These are phyloP conservation scores for Caenorhabditis sulstoni DNA, from an alignment of 2,888 invertebrate species.

Conservation along the genomic window DNA sequence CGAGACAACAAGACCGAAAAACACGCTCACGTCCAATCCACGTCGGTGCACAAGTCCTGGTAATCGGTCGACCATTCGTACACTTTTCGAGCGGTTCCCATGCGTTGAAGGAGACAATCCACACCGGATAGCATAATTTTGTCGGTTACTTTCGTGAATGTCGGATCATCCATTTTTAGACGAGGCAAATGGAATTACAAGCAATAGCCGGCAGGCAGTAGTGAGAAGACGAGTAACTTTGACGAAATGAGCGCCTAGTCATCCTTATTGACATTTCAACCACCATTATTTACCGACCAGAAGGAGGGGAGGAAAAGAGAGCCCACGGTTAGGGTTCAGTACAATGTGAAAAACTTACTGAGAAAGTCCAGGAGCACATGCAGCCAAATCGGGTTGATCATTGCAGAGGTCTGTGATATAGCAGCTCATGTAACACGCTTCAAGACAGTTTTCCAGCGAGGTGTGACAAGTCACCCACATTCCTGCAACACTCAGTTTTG, in stretches of 20 bases:
- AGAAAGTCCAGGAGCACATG: constrained; percentile 68
- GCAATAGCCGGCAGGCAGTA: neutral
- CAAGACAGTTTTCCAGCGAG: constrained; percentile 66
- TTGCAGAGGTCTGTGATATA: constrained; percentile 70
- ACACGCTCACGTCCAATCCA: constrained; percentile 62
- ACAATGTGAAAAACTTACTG: constrained; percentile 63
- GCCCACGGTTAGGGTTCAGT: constrained; percentile 1
- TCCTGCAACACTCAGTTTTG: too few species aligned
- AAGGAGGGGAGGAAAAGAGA: neutral
- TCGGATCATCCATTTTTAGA: constrained; percentile 64
- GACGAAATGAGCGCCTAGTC: constrained; percentile 20
- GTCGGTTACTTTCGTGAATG: constrained; percentile 42
- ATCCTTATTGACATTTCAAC: constrained; percentile 33
- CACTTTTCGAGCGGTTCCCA: constrained; percentile 51
- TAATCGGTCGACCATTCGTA: constrained; percentile 62
- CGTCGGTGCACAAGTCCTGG: constrained; percentile 58
- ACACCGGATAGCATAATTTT: constrained; percentile 62
- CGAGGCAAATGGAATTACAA: neutral
- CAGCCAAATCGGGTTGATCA: constrained; percentile 62
- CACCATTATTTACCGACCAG: constrained; percentile 6
- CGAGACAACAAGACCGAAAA: constrained; percentile 17
- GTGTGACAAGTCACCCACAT: constrained; percentile 64
- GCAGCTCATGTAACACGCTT: constrained; percentile 69
- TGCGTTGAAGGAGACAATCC: constrained; percentile 63
- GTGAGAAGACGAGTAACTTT: too few species aligned